Conservation (phyloP, 2,888 invertebrate genomes). For the Sphaerophoria taeniata region DNA sequence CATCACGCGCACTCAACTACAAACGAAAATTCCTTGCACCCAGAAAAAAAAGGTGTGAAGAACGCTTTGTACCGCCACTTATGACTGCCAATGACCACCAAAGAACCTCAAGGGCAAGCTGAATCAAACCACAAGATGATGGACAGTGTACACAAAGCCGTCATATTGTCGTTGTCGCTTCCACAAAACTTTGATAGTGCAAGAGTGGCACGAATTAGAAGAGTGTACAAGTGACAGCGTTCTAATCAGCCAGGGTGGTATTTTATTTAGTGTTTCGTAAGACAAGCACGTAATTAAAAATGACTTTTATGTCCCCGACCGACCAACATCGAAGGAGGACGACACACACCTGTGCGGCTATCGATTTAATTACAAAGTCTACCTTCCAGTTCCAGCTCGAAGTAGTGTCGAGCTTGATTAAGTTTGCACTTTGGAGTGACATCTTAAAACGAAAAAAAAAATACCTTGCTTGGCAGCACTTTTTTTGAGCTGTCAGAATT, state of each 20-base stretch:
- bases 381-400: no score
- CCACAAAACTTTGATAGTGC: background rate
- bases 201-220: conserved; percentile 9
- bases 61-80: conserved; percentile 45
- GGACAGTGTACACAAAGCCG: conserved; percentile 50
- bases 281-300: conserved; percentile 61
- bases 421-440: no score
- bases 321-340: background rate
- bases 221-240: conserved; percentile 57
- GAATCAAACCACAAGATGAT: conserved; percentile 43
- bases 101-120: conserved; percentile 59
- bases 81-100: conserved; percentile 41
- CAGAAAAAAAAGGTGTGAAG: conserved; percentile 41
- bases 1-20: conserved; percentile 32
- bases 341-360: conserved; percentile 33
- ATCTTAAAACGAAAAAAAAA: no score
- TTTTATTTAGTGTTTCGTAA: conserved; percentile 44
- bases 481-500: no score
- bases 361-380: background rate
- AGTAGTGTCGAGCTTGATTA: no score
- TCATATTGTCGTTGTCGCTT: background rate
- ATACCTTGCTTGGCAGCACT: no score
- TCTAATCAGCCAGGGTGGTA: conserved; percentile 65
- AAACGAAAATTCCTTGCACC: background rate
- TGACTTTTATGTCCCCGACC: conserved; percentile 50